phyloP scores from a whole-genome alignment of 2,888 invertebrate genomes.

The Xylota segnis region DNA sequence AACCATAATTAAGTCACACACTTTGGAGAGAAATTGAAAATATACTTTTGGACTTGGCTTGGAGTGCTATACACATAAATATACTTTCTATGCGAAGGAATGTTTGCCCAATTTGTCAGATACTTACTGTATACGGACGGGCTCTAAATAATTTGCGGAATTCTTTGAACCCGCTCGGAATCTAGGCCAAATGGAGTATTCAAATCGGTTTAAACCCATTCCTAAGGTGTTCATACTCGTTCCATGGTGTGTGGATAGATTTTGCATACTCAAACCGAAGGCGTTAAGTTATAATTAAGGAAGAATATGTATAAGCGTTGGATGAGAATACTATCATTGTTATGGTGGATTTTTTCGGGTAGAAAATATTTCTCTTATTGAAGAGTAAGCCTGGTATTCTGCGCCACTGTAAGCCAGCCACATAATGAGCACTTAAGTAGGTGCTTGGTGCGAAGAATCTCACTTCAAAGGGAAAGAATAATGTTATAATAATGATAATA shows the following conservation, averaged over 20 bases:
- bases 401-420: constrained; percentile 16
- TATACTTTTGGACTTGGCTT: neutral
- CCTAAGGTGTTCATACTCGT: neutral
- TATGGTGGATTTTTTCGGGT: neutral
- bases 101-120: constrained; percentile 39
- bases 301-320: neutral
- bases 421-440: constrained; percentile 27
- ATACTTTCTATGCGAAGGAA: constrained; percentile 59
- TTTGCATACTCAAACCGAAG: constrained; percentile 8
- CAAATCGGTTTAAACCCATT: neutral
- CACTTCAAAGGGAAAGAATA: constrained; percentile 7
- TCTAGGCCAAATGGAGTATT: constrained; percentile 37
- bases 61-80: constrained; percentile 19
- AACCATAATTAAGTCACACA: constrained; percentile 30
- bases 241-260: neutral
- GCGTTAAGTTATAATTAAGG: neutral
- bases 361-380: neutral
- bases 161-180: constrained; percentile 30
- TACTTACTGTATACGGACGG: too few relatives aligned
- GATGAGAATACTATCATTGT: neutral
- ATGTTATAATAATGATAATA: constrained; percentile 8
- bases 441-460: constrained; percentile 8
- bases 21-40: constrained; percentile 46
- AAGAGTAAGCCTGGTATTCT: neutral
- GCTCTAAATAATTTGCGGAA: constrained; percentile 28